Conservation (phyloP, 37 sponge, comb jelly and placozoan species). For the Halichondria panicea region DNA sequence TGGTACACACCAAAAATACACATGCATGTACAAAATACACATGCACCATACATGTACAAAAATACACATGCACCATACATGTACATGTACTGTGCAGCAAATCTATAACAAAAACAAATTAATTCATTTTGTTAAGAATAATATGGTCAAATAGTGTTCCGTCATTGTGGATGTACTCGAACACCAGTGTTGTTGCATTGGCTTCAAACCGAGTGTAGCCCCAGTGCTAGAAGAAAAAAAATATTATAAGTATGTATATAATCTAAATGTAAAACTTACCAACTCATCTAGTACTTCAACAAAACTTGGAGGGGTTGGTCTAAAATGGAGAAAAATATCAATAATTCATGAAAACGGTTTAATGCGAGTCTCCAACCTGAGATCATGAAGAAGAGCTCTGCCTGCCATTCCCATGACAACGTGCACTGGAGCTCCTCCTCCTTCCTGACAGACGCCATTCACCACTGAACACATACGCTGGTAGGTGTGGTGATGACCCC, state of each 20-base stretch:
- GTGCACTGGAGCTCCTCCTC: slow-evolving; percentile 36
- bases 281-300: slow-evolving; percentile 33
- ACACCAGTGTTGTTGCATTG: slow-evolving; percentile 48
- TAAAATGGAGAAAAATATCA: slow-evolving; percentile 4
- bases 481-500: slow-evolving; percentile 84
- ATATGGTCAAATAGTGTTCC: slow-evolving; percentile 45
- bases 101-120: not conserved
- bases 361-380: slow-evolving; percentile 8
- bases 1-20: too few relatives aligned
- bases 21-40: too few relatives aligned
- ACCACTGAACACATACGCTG: slow-evolving; percentile 69
- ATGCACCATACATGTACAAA: too few relatives aligned
- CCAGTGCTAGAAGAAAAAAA: slow-evolving; percentile 27
- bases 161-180: slow-evolving; percentile 71
- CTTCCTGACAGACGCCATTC: slow-evolving; percentile 13
- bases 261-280: not conserved
- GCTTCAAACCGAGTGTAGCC: slow-evolving; percentile 66
- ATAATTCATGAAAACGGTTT: not conserved
- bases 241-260: not conserved
- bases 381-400: slow-evolving; percentile 9
- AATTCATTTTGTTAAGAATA: slow-evolving; percentile 30
- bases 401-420: slow-evolving; percentile 61
- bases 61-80: too few relatives aligned
- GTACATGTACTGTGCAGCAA: too few relatives aligned
- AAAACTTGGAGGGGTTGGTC: slow-evolving; percentile 18